phyloP scores from a whole-genome alignment of 2,113 vertebrate genomes.

The Megaceryle maxima region DNA sequence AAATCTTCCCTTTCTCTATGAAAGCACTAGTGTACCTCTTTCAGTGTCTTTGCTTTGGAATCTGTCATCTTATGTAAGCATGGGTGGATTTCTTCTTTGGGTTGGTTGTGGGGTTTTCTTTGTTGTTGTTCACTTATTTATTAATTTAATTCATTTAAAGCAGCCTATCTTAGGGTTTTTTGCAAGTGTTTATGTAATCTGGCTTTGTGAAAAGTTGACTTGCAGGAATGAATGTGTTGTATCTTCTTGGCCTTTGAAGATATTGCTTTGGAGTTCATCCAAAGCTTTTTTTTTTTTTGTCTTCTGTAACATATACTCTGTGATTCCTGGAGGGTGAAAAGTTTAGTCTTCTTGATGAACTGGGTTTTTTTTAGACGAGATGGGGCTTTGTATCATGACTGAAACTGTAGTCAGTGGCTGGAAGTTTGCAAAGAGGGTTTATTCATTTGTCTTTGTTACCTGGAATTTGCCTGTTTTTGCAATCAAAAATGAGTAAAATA shows the following conservation, averaged over 20 bases:
- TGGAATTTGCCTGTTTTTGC: background rate
- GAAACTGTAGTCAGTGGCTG: background rate
- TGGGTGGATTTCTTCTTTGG: background rate
- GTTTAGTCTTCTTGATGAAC: background rate
- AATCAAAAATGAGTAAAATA: background rate
- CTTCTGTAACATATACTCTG: background rate
- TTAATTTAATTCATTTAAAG: background rate
- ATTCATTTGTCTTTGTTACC: background rate
- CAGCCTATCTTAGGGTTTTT: background rate
- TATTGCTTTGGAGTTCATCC: background rate
- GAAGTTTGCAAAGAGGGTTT: background rate
- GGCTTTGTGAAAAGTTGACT: background rate
- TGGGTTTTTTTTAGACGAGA: background rate
- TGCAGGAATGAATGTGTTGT: background rate
- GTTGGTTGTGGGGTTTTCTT: too few relatives aligned
- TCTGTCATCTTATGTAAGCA: background rate
- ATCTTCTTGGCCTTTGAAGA: background rate
- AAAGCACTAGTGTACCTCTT: background rate
- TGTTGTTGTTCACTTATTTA: background rate
- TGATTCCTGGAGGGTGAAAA: background rate
- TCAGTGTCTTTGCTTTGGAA: background rate
- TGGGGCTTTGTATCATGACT: background rate
- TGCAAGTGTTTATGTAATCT: background rate
- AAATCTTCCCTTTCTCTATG: background rate
- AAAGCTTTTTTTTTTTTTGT: background rate